Percentiles rank a stretch among this genome's conserved stretches.
Conservation (phyloP, 2,888 invertebrate genomes). For the Diabrotica balteata region DNA sequence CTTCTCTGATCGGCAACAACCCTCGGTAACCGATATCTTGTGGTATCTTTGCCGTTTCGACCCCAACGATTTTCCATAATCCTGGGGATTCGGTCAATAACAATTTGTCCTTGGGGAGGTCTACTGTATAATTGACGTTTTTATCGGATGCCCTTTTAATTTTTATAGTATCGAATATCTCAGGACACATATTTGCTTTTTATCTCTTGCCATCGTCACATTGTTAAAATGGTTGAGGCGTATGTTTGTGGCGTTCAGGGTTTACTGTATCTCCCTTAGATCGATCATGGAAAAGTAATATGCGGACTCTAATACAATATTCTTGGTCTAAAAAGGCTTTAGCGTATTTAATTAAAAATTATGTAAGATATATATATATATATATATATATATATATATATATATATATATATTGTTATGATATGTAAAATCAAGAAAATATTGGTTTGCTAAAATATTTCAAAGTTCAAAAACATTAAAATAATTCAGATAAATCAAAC, state of each 20-base stretch:
- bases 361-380: too few relatives aligned
- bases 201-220: conserved; percentile 6
- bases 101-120: conserved; percentile 54
- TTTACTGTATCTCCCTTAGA: background rate
- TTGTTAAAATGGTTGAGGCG: background rate
- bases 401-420: too few relatives aligned
- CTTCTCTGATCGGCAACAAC: conserved; percentile 24
- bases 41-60: conserved; percentile 40
- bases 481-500: too few relatives aligned
- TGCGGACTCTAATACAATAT: too few relatives aligned
- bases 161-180: conserved; percentile 32
- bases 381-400: too few relatives aligned
- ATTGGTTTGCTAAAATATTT: too few relatives aligned
- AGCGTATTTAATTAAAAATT: too few relatives aligned
- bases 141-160: conserved; percentile 48
- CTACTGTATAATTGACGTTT: conserved; percentile 50
- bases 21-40: conserved; percentile 36
- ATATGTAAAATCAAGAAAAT: too few relatives aligned
- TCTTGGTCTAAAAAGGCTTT: too few relatives aligned
- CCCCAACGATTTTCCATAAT: conserved; percentile 53
- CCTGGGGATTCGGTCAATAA: conserved; percentile 54
- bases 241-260: conserved; percentile 14
- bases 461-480: too few relatives aligned
- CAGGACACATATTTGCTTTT: conserved; percentile 21
- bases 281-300: too few relatives aligned